Evolutionary conservation across 2,113 vertebrate species (phyloP).

Genomic region (Oceanites oceanicus): DNA sequence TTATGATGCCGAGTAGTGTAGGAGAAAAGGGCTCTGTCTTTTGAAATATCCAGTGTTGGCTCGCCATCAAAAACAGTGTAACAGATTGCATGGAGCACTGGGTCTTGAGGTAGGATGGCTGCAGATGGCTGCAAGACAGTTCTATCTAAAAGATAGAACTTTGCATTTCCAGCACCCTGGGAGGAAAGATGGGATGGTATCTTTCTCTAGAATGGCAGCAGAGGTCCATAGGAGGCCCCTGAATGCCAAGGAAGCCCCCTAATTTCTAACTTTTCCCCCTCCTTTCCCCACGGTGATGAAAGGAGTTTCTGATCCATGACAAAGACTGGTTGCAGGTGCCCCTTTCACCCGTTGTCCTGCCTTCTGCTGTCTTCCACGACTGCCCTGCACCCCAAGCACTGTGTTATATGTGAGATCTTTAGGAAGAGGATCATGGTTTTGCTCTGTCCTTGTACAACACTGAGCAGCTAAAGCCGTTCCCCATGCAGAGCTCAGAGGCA

Average conservation of each 20-base stretch:
- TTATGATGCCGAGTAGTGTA: neutral
- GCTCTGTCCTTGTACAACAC: neutral
- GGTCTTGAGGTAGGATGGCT: neutral
- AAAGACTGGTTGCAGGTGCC: neutral
- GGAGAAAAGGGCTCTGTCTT: neutral
- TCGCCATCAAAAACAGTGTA: neutral
- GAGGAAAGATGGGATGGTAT: neutral
- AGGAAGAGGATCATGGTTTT: neutral
- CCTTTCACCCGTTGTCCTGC: neutral
- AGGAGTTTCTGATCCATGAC: neutral
- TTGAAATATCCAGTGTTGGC: neutral
- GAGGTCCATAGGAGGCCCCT: neutral
- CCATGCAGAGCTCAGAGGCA: neutral
- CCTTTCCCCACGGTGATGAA: neutral
- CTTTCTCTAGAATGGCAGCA: neutral
- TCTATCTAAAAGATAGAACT: neutral
- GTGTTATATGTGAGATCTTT: neutral
- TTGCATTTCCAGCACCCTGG: neutral
- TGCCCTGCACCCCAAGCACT: neutral
- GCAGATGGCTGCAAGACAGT: neutral
- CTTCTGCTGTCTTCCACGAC: fast-evolving
- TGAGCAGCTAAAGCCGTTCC: neutral
- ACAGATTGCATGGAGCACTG: neutral
- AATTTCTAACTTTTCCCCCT: neutral
- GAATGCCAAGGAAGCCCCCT: neutral